Percentiles rank a stretch among this genome's conserved stretches.
Evolutionary conservation across 2,113 vertebrate genomes (phyloP).

Genomic region (Alaudala cheleensis): DNA sequence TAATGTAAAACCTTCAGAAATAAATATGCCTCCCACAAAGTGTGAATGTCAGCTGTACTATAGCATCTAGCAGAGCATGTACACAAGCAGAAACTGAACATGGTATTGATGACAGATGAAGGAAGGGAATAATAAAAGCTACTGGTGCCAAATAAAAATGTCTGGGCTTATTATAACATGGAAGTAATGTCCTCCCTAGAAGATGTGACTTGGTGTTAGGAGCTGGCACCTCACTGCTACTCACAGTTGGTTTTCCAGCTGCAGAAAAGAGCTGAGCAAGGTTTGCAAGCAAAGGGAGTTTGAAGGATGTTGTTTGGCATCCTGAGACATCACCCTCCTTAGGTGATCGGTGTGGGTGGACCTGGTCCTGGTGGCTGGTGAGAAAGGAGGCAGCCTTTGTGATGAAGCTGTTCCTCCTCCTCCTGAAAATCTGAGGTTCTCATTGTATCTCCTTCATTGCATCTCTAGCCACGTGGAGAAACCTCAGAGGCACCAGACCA

Average conservation of each 20-base stretch:
- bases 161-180: background rate
- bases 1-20: slow-evolving; percentile 12
- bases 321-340: background rate
- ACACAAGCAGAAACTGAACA: background rate
- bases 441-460: rapidly evolving
- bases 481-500: background rate
- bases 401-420: background rate
- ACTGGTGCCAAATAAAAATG: background rate
- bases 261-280: background rate
- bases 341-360: rapidly evolving
- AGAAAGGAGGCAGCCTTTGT: background rate
- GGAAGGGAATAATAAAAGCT: background rate
- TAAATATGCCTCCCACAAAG: background rate
- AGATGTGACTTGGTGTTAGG: background rate
- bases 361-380: background rate
- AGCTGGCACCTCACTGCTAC: background rate
- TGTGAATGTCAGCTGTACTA: background rate
- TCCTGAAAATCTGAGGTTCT: background rate
- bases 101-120: background rate
- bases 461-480: background rate
- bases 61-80: background rate
- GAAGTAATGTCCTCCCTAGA: background rate
- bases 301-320: background rate
- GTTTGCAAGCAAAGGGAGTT: background rate
- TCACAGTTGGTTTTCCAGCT: background rate